A percentile compares a stretch with the other conserved stretches of the same genome.
phyloP scores from a whole-genome alignment of 2,888 invertebrate species.

The Ariolimax columbianus region DNA sequence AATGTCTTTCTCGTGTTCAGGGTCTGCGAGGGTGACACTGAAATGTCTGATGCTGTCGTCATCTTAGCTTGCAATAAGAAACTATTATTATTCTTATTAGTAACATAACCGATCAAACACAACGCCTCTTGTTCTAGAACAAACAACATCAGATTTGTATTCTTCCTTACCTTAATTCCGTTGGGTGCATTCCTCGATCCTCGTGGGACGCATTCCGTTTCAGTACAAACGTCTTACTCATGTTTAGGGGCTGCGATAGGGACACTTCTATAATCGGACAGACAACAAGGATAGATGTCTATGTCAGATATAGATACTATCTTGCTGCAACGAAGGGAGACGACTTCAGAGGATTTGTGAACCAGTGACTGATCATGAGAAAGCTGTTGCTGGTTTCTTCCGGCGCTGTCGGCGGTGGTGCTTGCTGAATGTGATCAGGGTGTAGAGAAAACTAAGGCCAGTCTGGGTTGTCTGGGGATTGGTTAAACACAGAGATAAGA shows the following conservation, averaged over 20 bases:
- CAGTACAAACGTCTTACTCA: conserved; percentile 37
- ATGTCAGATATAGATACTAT: no score
- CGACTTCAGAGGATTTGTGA: neutral
- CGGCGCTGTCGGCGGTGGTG: conserved; percentile 6
- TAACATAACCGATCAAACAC: no score
- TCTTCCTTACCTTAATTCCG: neutral
- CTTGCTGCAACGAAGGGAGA: no score
- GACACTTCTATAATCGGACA: neutral
- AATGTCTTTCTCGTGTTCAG: no score
- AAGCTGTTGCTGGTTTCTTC: neutral
- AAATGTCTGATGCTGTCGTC: no score
- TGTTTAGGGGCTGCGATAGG: neutral
- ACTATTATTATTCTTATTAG: no score
- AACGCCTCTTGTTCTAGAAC: no score
- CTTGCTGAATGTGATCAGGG: neutral
- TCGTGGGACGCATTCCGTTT: conserved; percentile 33
- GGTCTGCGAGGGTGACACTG: no score
- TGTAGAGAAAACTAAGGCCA: neutral
- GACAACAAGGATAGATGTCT: neutral
- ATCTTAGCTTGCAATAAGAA: no score
- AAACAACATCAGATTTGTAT: no score
- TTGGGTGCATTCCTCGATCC: neutral
- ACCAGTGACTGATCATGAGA: neutral
- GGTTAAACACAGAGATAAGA: neutral
- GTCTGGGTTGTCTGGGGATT: neutral